Conservation (phyloP, 2,113 vertebrate species). For the Amblyornis subalaris region DNA sequence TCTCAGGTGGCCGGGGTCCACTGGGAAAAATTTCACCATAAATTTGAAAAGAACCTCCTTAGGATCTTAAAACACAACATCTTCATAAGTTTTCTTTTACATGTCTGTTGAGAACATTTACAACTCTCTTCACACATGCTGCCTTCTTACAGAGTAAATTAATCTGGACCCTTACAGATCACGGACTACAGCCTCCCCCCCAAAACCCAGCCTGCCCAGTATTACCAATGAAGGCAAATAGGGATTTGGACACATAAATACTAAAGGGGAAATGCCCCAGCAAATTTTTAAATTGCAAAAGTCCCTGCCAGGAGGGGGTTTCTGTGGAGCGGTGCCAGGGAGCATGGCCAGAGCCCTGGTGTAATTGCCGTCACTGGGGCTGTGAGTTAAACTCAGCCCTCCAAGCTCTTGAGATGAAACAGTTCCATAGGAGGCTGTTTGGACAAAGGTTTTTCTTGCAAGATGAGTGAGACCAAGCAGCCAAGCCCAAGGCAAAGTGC, state of each 20-base stretch:
- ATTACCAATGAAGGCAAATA: accelerated
- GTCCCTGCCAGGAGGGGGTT: neutral
- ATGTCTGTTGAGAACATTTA: constrained; percentile 56
- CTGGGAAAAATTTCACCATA: constrained; percentile 97
- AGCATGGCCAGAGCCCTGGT: accelerated
- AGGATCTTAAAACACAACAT: constrained; percentile 83
- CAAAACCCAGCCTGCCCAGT: neutral
- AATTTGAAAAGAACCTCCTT: constrained; percentile 93
- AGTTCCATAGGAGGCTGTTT: neutral
- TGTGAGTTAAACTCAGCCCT: neutral
- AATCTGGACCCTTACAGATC: neutral
- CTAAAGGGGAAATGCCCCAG: neutral
- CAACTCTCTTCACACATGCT: constrained; percentile 25
- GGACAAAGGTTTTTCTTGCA: neutral
- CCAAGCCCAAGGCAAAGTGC: neutral
- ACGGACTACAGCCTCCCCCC: neutral
- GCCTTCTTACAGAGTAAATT: neutral
- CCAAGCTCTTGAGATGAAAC: neutral
- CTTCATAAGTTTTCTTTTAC: constrained; percentile 73
- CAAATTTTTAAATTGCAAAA: neutral
- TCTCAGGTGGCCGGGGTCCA: constrained; percentile 90
- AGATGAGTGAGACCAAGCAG: neutral
- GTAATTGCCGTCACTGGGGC: neutral
- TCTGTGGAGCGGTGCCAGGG: neutral
- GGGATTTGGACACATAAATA: neutral